phyloP scores from a whole-genome alignment of 2,888 invertebrate genomes.

The Andrena chrysosceles region DNA sequence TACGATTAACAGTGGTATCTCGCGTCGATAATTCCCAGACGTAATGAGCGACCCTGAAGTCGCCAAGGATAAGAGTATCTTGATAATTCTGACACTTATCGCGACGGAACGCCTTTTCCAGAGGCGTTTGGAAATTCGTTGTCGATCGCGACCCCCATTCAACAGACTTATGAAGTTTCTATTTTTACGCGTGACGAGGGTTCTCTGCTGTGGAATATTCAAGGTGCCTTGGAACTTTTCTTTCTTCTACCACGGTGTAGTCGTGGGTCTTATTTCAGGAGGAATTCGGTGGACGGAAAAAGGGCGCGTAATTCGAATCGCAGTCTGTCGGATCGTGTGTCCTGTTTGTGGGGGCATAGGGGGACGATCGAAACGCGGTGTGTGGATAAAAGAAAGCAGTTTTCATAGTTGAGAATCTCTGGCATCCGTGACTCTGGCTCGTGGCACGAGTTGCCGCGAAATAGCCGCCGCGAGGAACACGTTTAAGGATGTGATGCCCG shows the following conservation, averaged over 20 bases:
- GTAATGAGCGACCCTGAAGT: background rate
- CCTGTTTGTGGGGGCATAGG: too few species aligned
- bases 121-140: constrained; percentile 23
- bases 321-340: too few species aligned
- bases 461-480: constrained; percentile 35
- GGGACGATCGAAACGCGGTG: background rate
- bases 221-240: background rate
- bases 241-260: too few species aligned
- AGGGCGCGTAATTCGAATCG: too few species aligned
- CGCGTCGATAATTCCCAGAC: background rate
- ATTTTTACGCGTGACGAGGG: constrained; percentile 46
- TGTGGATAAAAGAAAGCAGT: constrained; percentile 5
- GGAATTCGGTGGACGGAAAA: too few species aligned
- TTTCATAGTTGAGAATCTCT: constrained; percentile 49
- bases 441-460: constrained; percentile 48
- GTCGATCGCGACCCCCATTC: constrained; percentile 34
- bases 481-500: constrained; percentile 37
- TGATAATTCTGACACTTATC: background rate
- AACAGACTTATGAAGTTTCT: constrained; percentile 48
- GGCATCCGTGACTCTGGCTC: constrained; percentile 51
- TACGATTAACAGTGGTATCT: background rate
- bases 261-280: too few species aligned
- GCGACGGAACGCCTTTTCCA: constrained; percentile 6
- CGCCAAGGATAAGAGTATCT: background rate
- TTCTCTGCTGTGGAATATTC: constrained; percentile 17